phyloP scores from a whole-genome alignment of 2,888 invertebrate genomes.

The Unio pictorum region DNA sequence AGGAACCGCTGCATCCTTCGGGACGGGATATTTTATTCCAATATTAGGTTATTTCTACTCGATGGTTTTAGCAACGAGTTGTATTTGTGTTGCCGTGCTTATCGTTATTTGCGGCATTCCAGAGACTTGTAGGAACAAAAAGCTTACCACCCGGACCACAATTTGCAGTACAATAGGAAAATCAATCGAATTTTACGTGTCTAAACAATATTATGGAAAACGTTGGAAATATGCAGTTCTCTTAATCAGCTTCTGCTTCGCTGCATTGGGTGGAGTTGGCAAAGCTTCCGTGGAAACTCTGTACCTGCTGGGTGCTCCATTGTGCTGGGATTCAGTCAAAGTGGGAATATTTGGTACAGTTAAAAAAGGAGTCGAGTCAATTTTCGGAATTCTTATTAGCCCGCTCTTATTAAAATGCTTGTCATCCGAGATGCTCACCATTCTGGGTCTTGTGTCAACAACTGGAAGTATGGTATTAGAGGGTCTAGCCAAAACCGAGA shows the following conservation, averaged over 20 bases:
- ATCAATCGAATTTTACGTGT: conserved; percentile 15
- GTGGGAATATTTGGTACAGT: conserved; percentile 36
- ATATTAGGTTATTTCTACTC: no score
- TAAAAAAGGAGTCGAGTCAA: conserved; percentile 8
- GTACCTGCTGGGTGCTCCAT: conserved; percentile 40
- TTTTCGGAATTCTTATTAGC: conserved; percentile 25
- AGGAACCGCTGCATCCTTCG: no score
- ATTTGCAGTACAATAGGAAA: not conserved
- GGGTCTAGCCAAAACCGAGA: conserved; percentile 29
- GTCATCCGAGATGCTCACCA: conserved; percentile 30
- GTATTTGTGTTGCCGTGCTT: no score
- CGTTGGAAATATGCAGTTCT: conserved; percentile 26
- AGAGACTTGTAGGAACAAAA: no score
- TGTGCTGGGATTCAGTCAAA: conserved; percentile 43
- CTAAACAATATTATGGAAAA: conserved; percentile 4
- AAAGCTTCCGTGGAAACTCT: conserved; percentile 32
- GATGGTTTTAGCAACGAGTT: no score
- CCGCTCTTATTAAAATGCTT: conserved; percentile 30
- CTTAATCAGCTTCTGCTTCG: conserved; percentile 23
- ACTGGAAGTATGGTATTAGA: conserved; percentile 26
- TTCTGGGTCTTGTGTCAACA: conserved; percentile 16
- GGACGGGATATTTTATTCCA: no score
- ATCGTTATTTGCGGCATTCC: no score
- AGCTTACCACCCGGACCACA: no score
- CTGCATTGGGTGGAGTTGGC: conserved; percentile 14